Percentiles rank a stretch among this genome's conserved stretches.
These are phyloP conservation scores for Helogale parvula DNA, from an alignment of 2,113 vertebrate species.

Conservation along the genomic window DNA sequence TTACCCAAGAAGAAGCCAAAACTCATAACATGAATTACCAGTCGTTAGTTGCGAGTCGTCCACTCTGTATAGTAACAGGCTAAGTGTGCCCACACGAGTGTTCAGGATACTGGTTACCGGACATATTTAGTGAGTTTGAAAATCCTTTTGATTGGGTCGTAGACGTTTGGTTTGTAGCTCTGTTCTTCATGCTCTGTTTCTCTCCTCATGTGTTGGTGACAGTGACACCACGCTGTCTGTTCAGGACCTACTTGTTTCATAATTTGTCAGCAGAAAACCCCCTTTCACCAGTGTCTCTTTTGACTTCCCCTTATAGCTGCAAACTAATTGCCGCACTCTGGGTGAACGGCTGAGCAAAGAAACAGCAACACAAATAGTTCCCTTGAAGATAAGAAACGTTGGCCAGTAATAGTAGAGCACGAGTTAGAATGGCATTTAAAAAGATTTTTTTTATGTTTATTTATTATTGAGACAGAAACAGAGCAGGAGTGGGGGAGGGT, in stretches of 20 bases:
- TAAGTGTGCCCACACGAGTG: too few species aligned
- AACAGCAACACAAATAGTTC: background rate
- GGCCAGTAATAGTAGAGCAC: background rate
- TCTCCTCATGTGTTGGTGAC: background rate
- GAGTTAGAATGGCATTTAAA: background rate
- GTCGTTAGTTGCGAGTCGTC: background rate
- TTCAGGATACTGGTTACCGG: background rate
- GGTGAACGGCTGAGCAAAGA: background rate
- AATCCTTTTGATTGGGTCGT: background rate
- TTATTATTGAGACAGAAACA: too few species aligned
- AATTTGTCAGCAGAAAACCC: background rate
- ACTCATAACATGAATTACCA: background rate
- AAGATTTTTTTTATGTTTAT: too few species aligned
- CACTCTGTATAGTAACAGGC: background rate
- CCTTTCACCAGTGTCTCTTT: background rate
- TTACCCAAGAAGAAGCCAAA: background rate
- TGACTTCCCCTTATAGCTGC: background rate
- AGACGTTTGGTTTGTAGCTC: background rate
- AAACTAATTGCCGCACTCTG: background rate
- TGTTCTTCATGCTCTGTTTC: background rate
- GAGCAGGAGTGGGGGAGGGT: too few species aligned
- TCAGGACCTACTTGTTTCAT: background rate
- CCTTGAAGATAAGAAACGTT: background rate
- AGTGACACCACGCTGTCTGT: background rate
- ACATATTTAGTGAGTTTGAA: background rate